Evolutionary conservation across 2,113 vertebrate species (phyloP), one percentile per base, ranked within the genome.

Genomic region (Laticauda colubrina): DNA sequence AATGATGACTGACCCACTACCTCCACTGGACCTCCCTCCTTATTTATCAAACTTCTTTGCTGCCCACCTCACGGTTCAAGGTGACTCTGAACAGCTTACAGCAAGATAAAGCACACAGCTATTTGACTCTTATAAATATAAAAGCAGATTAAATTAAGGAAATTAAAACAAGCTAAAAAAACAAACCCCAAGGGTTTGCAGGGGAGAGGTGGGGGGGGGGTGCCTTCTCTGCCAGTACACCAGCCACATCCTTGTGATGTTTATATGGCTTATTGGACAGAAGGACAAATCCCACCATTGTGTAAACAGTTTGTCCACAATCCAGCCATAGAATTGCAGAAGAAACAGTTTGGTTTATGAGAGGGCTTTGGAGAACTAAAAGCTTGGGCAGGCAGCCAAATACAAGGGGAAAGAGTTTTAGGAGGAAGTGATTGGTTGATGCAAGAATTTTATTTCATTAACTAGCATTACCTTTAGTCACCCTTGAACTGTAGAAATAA

Each of bases 381-480:
- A 53, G 43, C 23, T 7, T 4, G 43, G 90, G 90, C 51, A 85
- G 64, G 48, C 54, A 20, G 90, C 90, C 86, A 85, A 85, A 24
- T 51, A 61, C 24, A 61, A 39, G 64, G 21, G n/a, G 64, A 51
- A 90, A 64, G 93, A 55, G 29, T 21, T 61, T 43, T 34, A 18
- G 45, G 64, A 81, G 81, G 85, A 85, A 57, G 85, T 59, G 90
- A 88, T 61, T 91, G 45, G 56, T 81, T 53, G 57, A 64, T 24
- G 4, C 88, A 91, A 91, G 89, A 56, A 91, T 86, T 85, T 59
- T 90, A 75, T 90, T 86, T 87, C 75, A 43, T 93, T 93, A 45
- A 75, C 34, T 11, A 45, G 59, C 59, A 48, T 43, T 55, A 7
- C 59, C 59, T 48, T 26, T n/a, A 24, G 34, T 55, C 26, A 55